A percentile compares a stretch with the other conserved stretches of the same genome.
phyloP scores from a whole-genome alignment of 2,797 vertebrate species.

The Orientallactaga sibirica region DNA sequence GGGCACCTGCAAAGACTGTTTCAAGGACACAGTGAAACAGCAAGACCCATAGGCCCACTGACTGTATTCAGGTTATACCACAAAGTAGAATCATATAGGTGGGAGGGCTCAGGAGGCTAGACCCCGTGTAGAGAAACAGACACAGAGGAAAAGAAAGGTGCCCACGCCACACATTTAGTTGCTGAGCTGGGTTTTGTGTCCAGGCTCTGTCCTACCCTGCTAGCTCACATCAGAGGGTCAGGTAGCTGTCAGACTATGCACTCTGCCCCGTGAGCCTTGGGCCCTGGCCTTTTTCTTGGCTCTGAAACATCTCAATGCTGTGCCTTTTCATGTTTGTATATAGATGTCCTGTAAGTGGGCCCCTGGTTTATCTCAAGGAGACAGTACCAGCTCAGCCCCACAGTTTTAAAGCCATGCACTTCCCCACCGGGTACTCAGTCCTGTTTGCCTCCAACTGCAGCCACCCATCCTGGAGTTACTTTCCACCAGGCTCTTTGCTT shows the following conservation, averaged over 20 bases:
- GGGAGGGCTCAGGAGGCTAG: not conserved
- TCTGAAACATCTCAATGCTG: not conserved
- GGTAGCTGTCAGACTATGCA: accelerated
- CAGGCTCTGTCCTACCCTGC: not conserved
- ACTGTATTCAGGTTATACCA: not conserved
- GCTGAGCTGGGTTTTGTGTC: not conserved
- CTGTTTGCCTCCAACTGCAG: not conserved
- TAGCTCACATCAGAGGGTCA: not conserved
- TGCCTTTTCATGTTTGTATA: not conserved
- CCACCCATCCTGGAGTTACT: not conserved
- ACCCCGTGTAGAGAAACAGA: not conserved
- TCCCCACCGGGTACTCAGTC: no score
- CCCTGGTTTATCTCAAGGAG: not conserved
- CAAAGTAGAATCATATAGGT: not conserved
- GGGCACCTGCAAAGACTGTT: not conserved
- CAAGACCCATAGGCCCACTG: not conserved
- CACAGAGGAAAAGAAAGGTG: not conserved
- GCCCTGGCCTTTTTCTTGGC: not conserved
- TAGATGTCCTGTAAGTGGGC: not conserved
- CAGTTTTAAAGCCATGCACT: not conserved
- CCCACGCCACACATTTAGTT: not conserved
- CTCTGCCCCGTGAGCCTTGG: not conserved
- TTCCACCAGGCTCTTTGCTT: not conserved
- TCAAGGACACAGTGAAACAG: not conserved
- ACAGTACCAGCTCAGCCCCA: not conserved